These are phyloP conservation scores for Thinocorus orbignyianus DNA, from an alignment of 2,113 vertebrate species.

Conservation along the genomic window DNA sequence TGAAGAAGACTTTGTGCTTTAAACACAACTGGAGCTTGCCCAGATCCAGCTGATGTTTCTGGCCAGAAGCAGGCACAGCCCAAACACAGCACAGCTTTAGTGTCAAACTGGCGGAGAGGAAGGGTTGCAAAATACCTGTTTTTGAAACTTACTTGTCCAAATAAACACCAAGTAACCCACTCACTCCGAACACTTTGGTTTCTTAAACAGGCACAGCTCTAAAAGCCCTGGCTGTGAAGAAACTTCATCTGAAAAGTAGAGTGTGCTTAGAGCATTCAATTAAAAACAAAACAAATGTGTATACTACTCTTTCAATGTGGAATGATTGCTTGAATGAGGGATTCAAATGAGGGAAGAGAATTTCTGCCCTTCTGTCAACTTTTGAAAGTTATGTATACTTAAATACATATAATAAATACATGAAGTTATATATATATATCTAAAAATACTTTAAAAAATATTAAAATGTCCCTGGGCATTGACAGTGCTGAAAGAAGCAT, in stretches of 20 bases:
- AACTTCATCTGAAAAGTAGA: neutral
- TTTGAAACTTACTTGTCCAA: neutral
- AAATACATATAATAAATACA: neutral
- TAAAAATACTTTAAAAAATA: neutral
- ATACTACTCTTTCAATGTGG: neutral
- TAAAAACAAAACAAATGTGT: neutral
- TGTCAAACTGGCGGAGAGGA: neutral
- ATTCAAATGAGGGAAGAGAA: neutral
- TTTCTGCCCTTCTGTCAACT: neutral
- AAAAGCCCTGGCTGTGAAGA: neutral
- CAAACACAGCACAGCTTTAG: neutral
- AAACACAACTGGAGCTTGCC: neutral
- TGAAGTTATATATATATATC: neutral
- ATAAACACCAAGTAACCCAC: neutral
- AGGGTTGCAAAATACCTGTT: neutral
- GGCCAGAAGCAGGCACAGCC: neutral
- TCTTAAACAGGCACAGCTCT: neutral
- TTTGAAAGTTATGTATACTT: neutral
- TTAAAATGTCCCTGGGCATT: neutral
- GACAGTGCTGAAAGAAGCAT: neutral
- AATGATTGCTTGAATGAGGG: neutral
- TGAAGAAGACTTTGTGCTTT: neutral
- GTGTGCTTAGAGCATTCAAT: neutral
- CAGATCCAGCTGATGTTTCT: neutral
- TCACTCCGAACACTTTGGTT: neutral